Evolutionary conservation across 2,888 invertebrate genomes (phyloP), one percentile per base, ranked within the genome.

Genomic region (Macrosiphum euphorbiae): DNA sequence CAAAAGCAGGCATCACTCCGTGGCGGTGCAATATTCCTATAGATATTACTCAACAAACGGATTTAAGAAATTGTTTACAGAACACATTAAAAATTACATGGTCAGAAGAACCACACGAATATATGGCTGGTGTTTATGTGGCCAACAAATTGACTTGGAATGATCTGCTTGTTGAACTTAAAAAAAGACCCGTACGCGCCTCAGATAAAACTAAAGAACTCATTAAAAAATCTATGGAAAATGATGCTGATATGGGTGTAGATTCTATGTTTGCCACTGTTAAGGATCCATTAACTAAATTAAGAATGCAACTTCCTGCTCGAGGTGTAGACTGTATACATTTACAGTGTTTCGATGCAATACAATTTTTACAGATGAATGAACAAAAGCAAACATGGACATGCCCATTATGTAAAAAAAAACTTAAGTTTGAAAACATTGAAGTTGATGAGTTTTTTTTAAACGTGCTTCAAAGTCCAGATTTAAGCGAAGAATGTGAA

Each of bases 381-480:
- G 99, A 99, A 96, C 97, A 99, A 95, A 99, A 99, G 95, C 99
- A 99, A 5, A 99, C 99, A 0, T 99, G 99, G 99, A 97, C 98
- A 95, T 99, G 99, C 96, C 99, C 99, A 0, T 99, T 99, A 44
- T 99, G 99, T 96, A 99, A 99, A 96, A 98, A 98, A 95, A 94
- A 90, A 90, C 28, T 86, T 11, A 90, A 61, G 28, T 94, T 90
- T 86, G 93, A 94, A 85, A 50, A 94, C n/a, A 58, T 94, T 50
- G 93, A 94, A 90, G 50, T 94, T 35, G 93, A 94, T 90, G 90
- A 90, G 52, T 94, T 94, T 94, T 94, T 94, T 90, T 86, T 94
- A 86, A 58, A 61, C 5, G 86, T 94, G 28, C 58, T 94, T 50
- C n/a, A 94, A 86, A 94, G 61, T 94, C 61, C 90, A 61, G 61